A percentile compares a stretch with the other conserved stretches of the same genome.
phyloP scores from a whole-genome alignment of 2,888 invertebrate genomes.

The Carpatolechia fugitivella region DNA sequence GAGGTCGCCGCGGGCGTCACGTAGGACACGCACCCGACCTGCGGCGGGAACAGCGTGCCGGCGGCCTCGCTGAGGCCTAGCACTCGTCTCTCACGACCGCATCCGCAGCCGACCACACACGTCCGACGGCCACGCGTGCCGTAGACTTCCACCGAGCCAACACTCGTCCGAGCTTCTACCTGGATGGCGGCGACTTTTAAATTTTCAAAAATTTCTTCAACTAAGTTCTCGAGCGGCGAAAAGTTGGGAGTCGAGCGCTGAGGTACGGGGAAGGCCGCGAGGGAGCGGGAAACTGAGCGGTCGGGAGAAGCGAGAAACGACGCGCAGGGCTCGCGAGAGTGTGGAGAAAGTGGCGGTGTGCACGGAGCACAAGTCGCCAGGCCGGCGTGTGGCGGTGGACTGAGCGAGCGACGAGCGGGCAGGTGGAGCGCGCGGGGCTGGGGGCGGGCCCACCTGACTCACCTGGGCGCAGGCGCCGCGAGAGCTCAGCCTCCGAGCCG shows the following conservation, averaged over 20 bases:
- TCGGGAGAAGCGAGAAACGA: constrained; percentile 72
- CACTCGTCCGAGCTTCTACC: constrained; percentile 32
- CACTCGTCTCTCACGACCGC: constrained; percentile 74
- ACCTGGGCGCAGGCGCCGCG: constrained; percentile 77
- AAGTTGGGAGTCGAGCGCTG: constrained; percentile 46
- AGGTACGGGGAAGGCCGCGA: constrained; percentile 52
- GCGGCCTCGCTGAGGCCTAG: constrained; percentile 77
- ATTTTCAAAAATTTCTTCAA: constrained; percentile 41
- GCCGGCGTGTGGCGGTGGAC: constrained; percentile 54
- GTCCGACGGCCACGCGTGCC: constrained; percentile 64
- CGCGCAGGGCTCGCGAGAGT: constrained; percentile 75
- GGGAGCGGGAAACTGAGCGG: constrained; percentile 69
- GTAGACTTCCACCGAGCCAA: constrained; percentile 50
- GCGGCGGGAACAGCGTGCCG: constrained; percentile 79
- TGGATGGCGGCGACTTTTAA: constrained; percentile 26
- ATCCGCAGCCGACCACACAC: constrained; percentile 69
- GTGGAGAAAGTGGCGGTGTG: constrained; percentile 75
- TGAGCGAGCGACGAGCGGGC: constrained; percentile 51
- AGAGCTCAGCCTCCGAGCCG: constrained; percentile 54
- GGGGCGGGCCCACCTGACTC: constrained; percentile 77
- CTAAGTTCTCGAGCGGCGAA: constrained; percentile 48
- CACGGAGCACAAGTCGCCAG: constrained; percentile 74
- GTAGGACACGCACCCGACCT: constrained; percentile 78
- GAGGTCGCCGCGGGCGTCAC: constrained; percentile 50
- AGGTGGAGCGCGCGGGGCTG: constrained; percentile 70